A percentile compares a stretch with the other conserved stretches of the same genome.
These are phyloP conservation scores for Chrysodeixis includens DNA, from an alignment of 2,888 invertebrate genomes.

Conservation along the genomic window DNA sequence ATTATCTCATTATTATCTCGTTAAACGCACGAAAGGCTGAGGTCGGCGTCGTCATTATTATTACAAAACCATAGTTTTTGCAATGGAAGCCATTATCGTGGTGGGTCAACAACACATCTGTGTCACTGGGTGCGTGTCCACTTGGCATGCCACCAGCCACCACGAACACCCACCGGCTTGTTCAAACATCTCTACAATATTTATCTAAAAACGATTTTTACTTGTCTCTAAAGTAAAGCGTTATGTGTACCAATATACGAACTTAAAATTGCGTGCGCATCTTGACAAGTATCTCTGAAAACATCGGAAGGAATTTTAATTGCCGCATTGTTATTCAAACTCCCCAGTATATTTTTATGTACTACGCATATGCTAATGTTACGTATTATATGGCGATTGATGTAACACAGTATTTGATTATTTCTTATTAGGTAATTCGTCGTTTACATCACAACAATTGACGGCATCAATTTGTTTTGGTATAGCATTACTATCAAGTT, in stretches of 20 bases:
- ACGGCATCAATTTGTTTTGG: constrained; percentile 23
- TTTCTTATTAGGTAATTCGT: constrained; percentile 24
- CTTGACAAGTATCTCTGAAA: constrained; percentile 13
- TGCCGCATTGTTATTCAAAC: constrained; percentile 1
- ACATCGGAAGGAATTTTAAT: constrained; percentile 21
- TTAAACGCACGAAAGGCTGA: constrained; percentile 32
- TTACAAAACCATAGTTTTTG: constrained; percentile 58
- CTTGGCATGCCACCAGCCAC: constrained; percentile 17
- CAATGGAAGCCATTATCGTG: constrained; percentile 62
- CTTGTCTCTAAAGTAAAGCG: constrained; percentile 32
- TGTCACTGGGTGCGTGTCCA: constrained; percentile 60
- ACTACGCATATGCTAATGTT: constrained; percentile 3
- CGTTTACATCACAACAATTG: constrained; percentile 20
- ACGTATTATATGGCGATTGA: constrained; percentile 6
- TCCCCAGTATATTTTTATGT: not conserved
- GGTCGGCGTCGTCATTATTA: constrained; percentile 25
- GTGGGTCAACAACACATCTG: constrained; percentile 63
- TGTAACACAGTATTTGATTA: constrained; percentile 10
- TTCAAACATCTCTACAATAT: constrained; percentile 31
- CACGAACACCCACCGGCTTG: constrained; percentile 31
- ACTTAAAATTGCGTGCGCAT: constrained; percentile 8
- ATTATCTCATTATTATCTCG: constrained; percentile 32
- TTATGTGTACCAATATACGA: constrained; percentile 11
- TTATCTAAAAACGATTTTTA: constrained; percentile 30
- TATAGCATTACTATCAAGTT: constrained; percentile 12